phyloP scores from a whole-genome alignment of 1,140 invertebrate genomes.

The Brachionus rotundiformis region DNA sequence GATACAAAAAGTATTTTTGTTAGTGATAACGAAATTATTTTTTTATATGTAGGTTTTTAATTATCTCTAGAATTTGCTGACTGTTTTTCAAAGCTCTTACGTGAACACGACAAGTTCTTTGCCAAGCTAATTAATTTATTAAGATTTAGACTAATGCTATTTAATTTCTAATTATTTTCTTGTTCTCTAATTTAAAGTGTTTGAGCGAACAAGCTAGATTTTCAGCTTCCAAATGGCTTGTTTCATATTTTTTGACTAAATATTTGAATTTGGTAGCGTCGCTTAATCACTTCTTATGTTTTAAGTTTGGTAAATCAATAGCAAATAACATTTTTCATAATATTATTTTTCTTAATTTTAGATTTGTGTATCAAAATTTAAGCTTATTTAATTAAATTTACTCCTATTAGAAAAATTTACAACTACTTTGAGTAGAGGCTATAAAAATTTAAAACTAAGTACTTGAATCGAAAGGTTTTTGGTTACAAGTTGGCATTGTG shows the following conservation, averaged over 20 bases:
- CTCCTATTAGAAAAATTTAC: neutral
- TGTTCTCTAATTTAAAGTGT: constrained; percentile 1
- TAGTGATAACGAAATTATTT: neutral
- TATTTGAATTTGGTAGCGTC: constrained; percentile 8
- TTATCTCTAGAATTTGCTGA: neutral
- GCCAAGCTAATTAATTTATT: neutral
- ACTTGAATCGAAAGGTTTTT: neutral
- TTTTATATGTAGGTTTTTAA: neutral
- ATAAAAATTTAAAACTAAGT: neutral
- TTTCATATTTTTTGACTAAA: constrained; percentile 10
- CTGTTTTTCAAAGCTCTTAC: neutral
- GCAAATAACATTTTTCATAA: constrained; percentile 11
- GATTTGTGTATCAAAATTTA: neutral
- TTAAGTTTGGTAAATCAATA: constrained; percentile 4
- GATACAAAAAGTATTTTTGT: neutral
- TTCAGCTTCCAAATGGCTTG: neutral
- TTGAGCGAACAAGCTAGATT: neutral
- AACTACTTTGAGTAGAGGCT: neutral
- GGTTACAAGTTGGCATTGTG: neutral
- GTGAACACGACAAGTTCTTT: neutral
- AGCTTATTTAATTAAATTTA: neutral
- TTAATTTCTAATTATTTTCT: constrained; percentile 3
- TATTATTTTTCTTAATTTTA: constrained; percentile 13
- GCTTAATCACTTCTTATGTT: neutral
- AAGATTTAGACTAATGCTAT: neutral